Conservation (phyloP, 35 echinoderm and acorn worm species). For the Heliocidaris erythrogramma region DNA sequence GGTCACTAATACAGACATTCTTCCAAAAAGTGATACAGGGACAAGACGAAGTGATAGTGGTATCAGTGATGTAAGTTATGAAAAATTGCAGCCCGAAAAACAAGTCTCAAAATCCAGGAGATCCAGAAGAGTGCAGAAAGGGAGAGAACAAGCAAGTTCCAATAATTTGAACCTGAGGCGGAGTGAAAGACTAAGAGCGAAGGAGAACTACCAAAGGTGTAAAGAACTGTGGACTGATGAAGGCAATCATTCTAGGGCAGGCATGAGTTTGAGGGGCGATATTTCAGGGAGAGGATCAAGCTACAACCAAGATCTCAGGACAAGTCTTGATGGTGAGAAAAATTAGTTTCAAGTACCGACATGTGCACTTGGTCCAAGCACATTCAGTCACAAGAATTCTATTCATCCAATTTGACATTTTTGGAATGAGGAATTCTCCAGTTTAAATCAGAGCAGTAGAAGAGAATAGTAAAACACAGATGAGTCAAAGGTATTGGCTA, state of each 20-base stretch:
- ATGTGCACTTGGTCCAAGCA: too few species aligned
- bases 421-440: too few species aligned
- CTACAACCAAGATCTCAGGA: neutral
- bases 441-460: too few species aligned
- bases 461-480: too few species aligned
- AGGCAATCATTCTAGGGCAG: neutral
- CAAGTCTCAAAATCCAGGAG: neutral
- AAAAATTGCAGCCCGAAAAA: neutral
- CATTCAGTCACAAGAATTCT: too few species aligned
- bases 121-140: neutral
- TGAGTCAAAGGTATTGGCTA: too few species aligned
- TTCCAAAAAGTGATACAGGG: neutral
- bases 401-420: too few species aligned
- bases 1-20: neutral
- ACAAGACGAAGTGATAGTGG: neutral
- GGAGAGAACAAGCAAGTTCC: neutral
- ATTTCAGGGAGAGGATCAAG: neutral
- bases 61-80: neutral
- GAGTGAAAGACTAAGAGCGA: neutral
- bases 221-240: neutral
- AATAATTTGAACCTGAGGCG: neutral
- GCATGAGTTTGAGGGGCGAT: neutral
- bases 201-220: neutral
- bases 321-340: neutral
- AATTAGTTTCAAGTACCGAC: too few species aligned